These are phyloP conservation scores for Zophobas morio DNA, from an alignment of 1,140 invertebrate genomes.

Conservation along the genomic window DNA sequence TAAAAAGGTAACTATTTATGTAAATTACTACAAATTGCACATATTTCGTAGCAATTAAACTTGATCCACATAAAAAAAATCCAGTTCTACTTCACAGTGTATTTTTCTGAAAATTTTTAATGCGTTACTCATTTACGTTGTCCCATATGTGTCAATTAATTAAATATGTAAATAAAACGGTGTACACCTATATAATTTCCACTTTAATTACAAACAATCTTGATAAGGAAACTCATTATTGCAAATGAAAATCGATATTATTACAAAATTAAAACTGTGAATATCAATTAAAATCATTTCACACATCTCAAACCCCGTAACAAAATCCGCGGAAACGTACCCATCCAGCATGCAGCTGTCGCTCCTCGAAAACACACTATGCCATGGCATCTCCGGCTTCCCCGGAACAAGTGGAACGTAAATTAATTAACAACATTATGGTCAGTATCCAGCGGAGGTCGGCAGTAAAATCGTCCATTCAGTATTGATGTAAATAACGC, in stretches of 20 bases:
- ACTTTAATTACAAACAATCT: conserved; percentile 25
- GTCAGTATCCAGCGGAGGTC: conserved; percentile 27
- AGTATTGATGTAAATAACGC: conserved; percentile 36
- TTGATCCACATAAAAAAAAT: too few species aligned
- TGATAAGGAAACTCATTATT: conserved; percentile 23
- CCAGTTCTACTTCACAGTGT: too few species aligned
- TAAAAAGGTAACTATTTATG: too few species aligned
- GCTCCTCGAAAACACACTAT: neutral
- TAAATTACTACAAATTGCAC: too few species aligned
- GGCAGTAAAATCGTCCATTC: conserved; percentile 23
- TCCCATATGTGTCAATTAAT: conserved; percentile 5
- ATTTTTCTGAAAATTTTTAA: too few species aligned
- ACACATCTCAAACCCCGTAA: neutral
- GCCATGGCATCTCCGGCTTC: neutral
- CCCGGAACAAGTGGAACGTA: conserved; percentile 31
- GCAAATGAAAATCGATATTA: conserved; percentile 31
- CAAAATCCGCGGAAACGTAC: neutral
- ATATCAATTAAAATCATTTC: neutral
- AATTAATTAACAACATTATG: conserved; percentile 36
- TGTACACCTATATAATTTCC: conserved; percentile 31
- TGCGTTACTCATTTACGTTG: neutral
- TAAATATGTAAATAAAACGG: conserved; percentile 22
- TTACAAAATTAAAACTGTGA: conserved; percentile 3
- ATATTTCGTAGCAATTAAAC: too few species aligned
- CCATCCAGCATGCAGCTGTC: neutral